These are phyloP conservation scores for Pseudopleuronectes americanus DNA, from an alignment of 2,797 vertebrate genomes.

Conservation along the genomic window DNA sequence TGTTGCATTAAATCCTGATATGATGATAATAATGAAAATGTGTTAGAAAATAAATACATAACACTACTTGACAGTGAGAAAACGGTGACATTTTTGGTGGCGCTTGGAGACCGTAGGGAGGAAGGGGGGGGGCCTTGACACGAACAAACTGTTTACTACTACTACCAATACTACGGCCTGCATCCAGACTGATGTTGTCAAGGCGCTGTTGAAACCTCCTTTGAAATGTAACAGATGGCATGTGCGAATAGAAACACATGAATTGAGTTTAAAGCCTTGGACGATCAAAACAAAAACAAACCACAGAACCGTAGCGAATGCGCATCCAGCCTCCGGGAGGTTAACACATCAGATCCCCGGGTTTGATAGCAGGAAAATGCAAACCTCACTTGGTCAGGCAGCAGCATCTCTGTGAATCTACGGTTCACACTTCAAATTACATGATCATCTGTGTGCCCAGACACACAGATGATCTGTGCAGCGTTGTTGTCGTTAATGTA, in stretches of 20 bases:
- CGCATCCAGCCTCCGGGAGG: background rate
- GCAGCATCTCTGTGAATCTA: background rate
- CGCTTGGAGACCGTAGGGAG: too few relatives aligned
- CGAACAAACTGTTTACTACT: too few relatives aligned
- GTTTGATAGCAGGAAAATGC: background rate
- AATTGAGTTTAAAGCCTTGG: background rate
- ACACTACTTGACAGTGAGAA: too few relatives aligned
- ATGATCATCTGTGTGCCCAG: background rate
- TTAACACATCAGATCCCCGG: background rate
- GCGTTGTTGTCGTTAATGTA: slow-evolving; percentile 13
- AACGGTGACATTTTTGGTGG: too few relatives aligned
- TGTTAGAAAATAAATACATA: too few relatives aligned
- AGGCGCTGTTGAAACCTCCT: too few relatives aligned
- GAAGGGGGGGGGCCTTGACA: too few relatives aligned
- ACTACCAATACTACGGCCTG: too few relatives aligned
- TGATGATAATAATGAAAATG: too few relatives aligned
- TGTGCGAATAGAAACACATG: background rate
- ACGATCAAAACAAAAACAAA: background rate
- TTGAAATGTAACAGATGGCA: too few relatives aligned
- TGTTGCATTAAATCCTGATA: too few relatives aligned
- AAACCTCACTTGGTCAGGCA: background rate
- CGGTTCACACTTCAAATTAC: background rate
- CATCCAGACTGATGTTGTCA: too few relatives aligned
- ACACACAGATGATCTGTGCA: slow-evolving; percentile 9
- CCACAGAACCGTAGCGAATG: background rate